Percentiles rank a stretch among this genome's conserved stretches.
Conservation (phyloP, 2,113 vertebrate species). For the Muntiacus muntjak region DNA sequence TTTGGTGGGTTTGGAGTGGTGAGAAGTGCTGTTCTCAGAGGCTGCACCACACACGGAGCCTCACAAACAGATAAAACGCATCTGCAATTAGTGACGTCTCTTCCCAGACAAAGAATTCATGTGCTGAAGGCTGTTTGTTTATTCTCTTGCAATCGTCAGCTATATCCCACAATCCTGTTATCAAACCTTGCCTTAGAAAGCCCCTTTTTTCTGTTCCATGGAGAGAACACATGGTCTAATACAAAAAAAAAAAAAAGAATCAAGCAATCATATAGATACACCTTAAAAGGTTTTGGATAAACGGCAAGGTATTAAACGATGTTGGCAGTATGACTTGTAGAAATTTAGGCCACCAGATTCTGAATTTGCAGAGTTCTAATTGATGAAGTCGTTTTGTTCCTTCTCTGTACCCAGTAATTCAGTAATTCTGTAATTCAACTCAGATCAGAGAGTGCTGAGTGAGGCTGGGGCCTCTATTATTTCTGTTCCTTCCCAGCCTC, state of each 20-base stretch:
- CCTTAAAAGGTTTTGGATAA: not conserved
- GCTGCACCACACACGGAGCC: not conserved
- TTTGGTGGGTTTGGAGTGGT: not conserved
- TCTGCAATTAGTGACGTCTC: constrained; percentile 1
- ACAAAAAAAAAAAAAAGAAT: not conserved
- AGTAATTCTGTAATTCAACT: not conserved
- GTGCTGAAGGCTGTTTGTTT: not conserved
- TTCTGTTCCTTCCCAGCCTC: not conserved
- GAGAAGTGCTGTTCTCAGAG: constrained; percentile 14
- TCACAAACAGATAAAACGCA: not conserved
- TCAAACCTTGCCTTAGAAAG: not conserved
- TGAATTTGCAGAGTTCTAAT: not conserved
- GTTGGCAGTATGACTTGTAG: not conserved
- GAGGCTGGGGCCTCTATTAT: not conserved
- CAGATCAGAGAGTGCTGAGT: not conserved
- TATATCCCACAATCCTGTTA: not conserved
- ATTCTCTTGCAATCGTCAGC: not conserved
- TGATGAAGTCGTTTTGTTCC: not conserved
- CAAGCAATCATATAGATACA: not conserved
- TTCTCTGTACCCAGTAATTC: not conserved
- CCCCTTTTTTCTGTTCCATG: not conserved
- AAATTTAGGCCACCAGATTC: not conserved
- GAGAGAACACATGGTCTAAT: not conserved
- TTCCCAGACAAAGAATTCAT: not conserved
- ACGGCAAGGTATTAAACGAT: not conserved